Conservation (phyloP, 2,888 invertebrate species). For the Sisyra terminalis region DNA sequence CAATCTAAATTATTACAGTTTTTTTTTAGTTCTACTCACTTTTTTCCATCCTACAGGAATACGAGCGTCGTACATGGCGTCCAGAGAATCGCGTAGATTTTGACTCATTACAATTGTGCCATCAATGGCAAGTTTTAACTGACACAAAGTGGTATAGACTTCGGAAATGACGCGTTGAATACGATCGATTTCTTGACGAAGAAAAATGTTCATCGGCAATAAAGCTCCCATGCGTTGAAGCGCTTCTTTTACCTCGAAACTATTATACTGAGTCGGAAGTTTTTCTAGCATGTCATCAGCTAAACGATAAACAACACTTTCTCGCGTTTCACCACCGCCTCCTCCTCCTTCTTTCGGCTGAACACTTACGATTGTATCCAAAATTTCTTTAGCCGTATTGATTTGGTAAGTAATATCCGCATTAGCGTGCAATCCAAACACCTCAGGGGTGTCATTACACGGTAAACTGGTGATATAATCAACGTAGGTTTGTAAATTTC, state of each 20-base stretch:
- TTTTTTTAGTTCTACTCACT: too few relatives aligned
- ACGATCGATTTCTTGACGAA: conserved; percentile 63
- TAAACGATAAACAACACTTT: conserved; percentile 78
- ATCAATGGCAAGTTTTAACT: conserved; percentile 88
- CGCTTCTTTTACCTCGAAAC: conserved; percentile 80
- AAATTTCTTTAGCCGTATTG: conserved; percentile 83
- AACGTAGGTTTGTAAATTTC: conserved; percentile 62
- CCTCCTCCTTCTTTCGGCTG: conserved; percentile 92
- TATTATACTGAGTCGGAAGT: conserved; percentile 69
- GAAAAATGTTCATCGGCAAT: conserved; percentile 90
- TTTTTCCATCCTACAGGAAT: conserved; percentile 87
- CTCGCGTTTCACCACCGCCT: conserved; percentile 82
- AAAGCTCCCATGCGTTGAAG: conserved; percentile 82
- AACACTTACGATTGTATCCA: conserved; percentile 89
- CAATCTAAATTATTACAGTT: too few relatives aligned
- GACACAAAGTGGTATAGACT: conserved; percentile 65
- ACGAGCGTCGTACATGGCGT: conserved; percentile 93
- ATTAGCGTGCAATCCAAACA: conserved; percentile 90
- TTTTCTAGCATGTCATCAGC: conserved; percentile 88
- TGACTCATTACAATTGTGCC: conserved; percentile 97
- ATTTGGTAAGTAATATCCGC: conserved; percentile 97
- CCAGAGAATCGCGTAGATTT: conserved; percentile 68
- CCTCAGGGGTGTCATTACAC: conserved; percentile 79
- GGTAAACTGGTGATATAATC: conserved; percentile 79
- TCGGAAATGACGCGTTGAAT: conserved; percentile 73